A percentile compares a stretch with the other conserved stretches of the same genome.
phyloP scores from a whole-genome alignment of 2,888 invertebrate genomes.

The Diogma glabrata region DNA sequence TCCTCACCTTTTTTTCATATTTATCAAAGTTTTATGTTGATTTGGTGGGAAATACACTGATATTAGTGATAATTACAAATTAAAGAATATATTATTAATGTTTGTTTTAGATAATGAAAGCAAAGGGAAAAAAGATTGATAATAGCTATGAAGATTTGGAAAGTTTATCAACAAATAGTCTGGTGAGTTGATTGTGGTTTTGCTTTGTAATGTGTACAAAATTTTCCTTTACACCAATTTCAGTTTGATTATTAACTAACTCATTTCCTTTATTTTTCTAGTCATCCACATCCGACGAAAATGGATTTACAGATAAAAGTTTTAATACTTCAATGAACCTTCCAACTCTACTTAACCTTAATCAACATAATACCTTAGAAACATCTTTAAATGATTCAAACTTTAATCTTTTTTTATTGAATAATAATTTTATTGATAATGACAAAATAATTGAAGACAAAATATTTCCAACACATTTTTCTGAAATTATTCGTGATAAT shows the following conservation, averaged over 20 bases:
- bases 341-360: conserved; percentile 4
- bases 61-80: no score
- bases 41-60: no score
- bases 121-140: not conserved
- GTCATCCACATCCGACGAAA: not conserved
- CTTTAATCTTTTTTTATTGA: not conserved
- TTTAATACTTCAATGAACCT: conserved; percentile 2
- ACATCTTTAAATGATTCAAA: not conserved
- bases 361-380: not conserved
- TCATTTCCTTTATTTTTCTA: not conserved
- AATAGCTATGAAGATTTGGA: conserved; percentile 6
- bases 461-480: no score
- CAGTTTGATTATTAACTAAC: not conserved
- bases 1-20: no score
- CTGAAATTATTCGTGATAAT: no score
- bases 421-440: not conserved
- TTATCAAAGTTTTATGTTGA: no score
- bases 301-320: not conserved
- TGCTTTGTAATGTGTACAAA: not conserved
- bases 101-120: no score
- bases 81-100: no score
- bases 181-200: not conserved
- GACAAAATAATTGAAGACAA: no score
- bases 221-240: not conserved
- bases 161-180: conserved; percentile 7